Evolutionary conservation across 2,888 invertebrate genomes (phyloP).

Genomic region (Noctua janthe): DNA sequence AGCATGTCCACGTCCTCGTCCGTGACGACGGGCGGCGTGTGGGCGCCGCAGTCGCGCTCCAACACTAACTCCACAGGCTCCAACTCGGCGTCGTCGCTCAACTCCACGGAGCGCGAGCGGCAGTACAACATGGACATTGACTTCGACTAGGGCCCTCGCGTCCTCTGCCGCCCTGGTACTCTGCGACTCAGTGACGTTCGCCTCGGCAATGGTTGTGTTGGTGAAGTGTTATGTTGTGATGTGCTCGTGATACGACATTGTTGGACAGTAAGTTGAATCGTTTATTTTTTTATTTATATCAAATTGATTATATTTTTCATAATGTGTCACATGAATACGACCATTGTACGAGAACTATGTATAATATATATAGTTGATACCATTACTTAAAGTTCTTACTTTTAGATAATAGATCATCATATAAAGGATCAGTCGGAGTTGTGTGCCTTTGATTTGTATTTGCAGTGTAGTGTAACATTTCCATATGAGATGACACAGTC

Average conservation of each 20-base stretch:
- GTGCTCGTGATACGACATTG: slow-evolving; percentile 59
- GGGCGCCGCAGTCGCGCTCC: slow-evolving; percentile 50
- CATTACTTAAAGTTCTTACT: slow-evolving; percentile 62
- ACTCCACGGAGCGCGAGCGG: slow-evolving; percentile 73
- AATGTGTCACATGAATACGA: slow-evolving; percentile 61
- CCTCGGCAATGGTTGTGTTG: slow-evolving; percentile 62
- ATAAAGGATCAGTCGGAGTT: slow-evolving; percentile 60
- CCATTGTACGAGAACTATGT: slow-evolving; percentile 68
- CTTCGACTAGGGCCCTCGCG: slow-evolving; percentile 78
- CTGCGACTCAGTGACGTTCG: slow-evolving; percentile 48
- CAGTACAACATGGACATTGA: slow-evolving; percentile 89
- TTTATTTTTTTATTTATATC: slow-evolving; percentile 65
- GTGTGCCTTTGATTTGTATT: slow-evolving; percentile 73
- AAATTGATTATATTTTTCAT: slow-evolving; percentile 62
- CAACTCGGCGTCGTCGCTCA: slow-evolving; percentile 68
- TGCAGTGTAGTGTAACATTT: slow-evolving; percentile 52
- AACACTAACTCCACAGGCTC: slow-evolving; percentile 58
- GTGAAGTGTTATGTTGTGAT: slow-evolving; percentile 63
- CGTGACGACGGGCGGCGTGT: slow-evolving; percentile 50
- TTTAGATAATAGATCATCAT: slow-evolving; percentile 64
- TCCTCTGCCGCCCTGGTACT: slow-evolving; percentile 40
- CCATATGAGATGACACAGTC: slow-evolving; percentile 39
- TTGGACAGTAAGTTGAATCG: slow-evolving; percentile 59
- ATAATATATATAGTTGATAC: slow-evolving; percentile 65
- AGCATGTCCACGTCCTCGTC: slow-evolving; percentile 57